Conservation (phyloP, 2,888 invertebrate genomes). For the Julus scanicus region DNA sequence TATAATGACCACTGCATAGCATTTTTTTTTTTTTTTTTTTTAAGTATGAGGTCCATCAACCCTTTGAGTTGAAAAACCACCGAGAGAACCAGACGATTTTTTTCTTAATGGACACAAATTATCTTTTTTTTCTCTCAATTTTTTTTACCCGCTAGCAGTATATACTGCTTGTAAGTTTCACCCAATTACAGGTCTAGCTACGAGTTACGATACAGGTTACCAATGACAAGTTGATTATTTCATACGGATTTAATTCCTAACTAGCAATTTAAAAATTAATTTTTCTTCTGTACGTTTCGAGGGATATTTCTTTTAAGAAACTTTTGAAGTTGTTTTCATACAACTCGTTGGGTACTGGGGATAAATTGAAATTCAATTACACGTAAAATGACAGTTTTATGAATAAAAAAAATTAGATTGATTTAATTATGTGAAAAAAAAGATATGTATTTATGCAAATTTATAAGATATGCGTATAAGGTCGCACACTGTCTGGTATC, state of each 20-base stretch:
- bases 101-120: constrained; percentile 6
- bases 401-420: neutral
- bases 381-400: neutral
- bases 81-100: constrained; percentile 28
- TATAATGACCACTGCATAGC: neutral
- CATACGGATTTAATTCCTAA: neutral
- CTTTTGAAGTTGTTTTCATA: neutral
- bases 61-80: constrained; percentile 36
- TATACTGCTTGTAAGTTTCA: neutral
- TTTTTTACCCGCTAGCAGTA: neutral
- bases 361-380: neutral
- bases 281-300: neutral
- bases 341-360: neutral
- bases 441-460: neutral
- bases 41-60: constrained; percentile 15
- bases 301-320: neutral
- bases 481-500: neutral
- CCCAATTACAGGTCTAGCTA: neutral
- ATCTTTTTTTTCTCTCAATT: neutral
- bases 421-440: neutral
- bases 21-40: neutral
- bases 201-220: constrained; percentile 5
- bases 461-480: neutral
- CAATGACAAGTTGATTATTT: constrained; percentile 24
- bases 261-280: neutral